Evolutionary conservation across 2,888 invertebrate genomes (phyloP).

Genomic region (Elmis aenea): DNA sequence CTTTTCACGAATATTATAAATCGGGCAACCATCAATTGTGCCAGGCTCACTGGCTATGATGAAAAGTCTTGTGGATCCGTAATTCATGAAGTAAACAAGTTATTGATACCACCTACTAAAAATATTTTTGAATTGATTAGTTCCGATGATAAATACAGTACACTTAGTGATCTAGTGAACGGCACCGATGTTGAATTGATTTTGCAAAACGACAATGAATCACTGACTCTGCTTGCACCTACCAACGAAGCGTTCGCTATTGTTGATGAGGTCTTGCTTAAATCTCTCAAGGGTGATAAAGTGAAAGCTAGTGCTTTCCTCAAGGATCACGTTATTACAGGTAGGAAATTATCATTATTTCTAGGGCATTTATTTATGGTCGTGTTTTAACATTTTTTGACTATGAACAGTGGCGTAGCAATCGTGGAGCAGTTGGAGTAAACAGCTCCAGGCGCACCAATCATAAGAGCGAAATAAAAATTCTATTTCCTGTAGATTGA

Average conservation of each 20-base stretch:
- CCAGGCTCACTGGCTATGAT: slow-evolving; percentile 56
- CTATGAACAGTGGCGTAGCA: neutral
- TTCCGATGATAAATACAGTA: slow-evolving; percentile 45
- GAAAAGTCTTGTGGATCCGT: slow-evolving; percentile 64
- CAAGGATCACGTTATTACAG: slow-evolving; percentile 51
- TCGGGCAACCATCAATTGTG: slow-evolving; percentile 64
- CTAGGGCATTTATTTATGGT: neutral
- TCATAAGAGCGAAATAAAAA: no score
- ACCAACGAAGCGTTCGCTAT: slow-evolving; percentile 53
- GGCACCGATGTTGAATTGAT: slow-evolving; percentile 50
- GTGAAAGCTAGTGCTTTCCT: slow-evolving; percentile 48
- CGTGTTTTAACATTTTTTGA: neutral
- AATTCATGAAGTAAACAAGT: slow-evolving; percentile 60
- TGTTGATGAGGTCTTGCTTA: slow-evolving; percentile 47
- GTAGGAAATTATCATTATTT: slow-evolving; percentile 32
- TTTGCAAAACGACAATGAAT: slow-evolving; percentile 44
- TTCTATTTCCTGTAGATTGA: no score
- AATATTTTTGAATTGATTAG: slow-evolving; percentile 50
- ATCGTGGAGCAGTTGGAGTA: no score
- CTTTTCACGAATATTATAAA: slow-evolving; percentile 54
- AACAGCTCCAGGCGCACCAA: no score
- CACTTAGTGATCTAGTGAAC: slow-evolving; percentile 44
- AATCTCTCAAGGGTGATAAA: slow-evolving; percentile 47
- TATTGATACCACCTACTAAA: slow-evolving; percentile 51
- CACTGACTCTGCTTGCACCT: slow-evolving; percentile 56